These are phyloP conservation scores for Pelecanus crispus DNA, from an alignment of 2,113 vertebrate genomes.

Conservation along the genomic window DNA sequence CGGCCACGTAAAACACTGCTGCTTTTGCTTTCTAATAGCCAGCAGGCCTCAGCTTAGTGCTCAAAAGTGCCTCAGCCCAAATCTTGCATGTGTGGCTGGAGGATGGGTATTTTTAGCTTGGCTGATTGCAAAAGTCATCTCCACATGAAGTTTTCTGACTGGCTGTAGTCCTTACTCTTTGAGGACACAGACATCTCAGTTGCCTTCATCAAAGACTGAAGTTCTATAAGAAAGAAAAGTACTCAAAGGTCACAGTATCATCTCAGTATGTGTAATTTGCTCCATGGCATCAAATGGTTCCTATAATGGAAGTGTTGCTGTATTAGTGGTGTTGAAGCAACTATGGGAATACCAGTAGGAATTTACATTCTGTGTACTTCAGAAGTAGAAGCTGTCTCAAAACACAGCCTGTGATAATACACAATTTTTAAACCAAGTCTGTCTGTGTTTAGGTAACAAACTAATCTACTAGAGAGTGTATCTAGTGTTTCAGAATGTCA, in stretches of 20 bases:
- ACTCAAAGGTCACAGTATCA: neutral
- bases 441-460: neutral
- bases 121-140: neutral
- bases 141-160: neutral
- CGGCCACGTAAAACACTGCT: neutral
- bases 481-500: neutral
- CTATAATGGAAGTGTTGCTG: neutral
- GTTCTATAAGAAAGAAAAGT: neutral
- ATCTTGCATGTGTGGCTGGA: neutral
- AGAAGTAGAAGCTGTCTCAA: neutral
- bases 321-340: neutral
- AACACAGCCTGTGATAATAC: neutral
- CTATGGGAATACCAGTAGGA: neutral
- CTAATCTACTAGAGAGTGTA: neutral
- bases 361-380: neutral
- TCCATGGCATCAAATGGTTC: neutral
- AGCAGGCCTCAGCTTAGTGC: neutral
- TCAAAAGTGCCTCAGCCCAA: no score
- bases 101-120: neutral
- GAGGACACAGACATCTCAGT: rapidly evolving
- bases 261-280: neutral
- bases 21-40: neutral
- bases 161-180: neutral
- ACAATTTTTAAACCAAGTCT: neutral
- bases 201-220: neutral